Evolutionary conservation across 2,888 invertebrate species (phyloP).

Genomic region (Mellilla xanthometata): DNA sequence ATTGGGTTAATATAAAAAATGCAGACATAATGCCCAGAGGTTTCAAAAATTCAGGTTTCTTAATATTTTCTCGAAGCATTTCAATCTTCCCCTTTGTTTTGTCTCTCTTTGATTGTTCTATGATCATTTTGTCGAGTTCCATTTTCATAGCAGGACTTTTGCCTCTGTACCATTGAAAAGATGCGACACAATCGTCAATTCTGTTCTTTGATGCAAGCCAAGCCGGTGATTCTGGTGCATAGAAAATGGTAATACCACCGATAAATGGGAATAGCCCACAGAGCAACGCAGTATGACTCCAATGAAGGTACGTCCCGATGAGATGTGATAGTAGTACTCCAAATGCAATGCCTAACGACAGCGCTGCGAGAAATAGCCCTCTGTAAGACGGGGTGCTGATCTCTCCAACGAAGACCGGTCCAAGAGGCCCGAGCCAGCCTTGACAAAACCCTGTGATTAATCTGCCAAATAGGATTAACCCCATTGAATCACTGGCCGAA

Average conservation of each 20-base stretch:
- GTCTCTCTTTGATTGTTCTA: constrained; percentile 58
- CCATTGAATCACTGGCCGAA: constrained; percentile 67
- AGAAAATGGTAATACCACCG: constrained; percentile 76
- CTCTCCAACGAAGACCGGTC: constrained; percentile 84
- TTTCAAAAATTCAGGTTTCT: constrained; percentile 82
- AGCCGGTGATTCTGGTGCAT: constrained; percentile 86
- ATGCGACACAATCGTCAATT: constrained; percentile 79
- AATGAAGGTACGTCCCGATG: constrained; percentile 84
- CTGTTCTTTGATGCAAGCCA: constrained; percentile 85
- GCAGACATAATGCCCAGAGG: constrained; percentile 84
- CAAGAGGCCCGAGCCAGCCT: constrained; percentile 82
- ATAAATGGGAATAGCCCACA: constrained; percentile 79
- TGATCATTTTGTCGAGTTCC: constrained; percentile 77
- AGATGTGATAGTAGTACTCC: constrained; percentile 86
- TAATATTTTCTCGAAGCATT: constrained; percentile 63
- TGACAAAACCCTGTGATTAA: constrained; percentile 81
- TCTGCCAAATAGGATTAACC: constrained; percentile 77
- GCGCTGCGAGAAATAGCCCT: constrained; percentile 84
- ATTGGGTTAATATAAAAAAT: constrained; percentile 86
- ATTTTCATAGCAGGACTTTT: constrained; percentile 62
- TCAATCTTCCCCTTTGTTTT: constrained; percentile 54
- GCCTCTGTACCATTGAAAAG: constrained; percentile 85
- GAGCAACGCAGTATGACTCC: constrained; percentile 82
- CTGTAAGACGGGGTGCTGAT: constrained; percentile 83
- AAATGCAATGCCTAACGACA: constrained; percentile 83